Evolutionary conservation across 2,113 vertebrate species (phyloP).

Genomic region (Tichodroma muraria): DNA sequence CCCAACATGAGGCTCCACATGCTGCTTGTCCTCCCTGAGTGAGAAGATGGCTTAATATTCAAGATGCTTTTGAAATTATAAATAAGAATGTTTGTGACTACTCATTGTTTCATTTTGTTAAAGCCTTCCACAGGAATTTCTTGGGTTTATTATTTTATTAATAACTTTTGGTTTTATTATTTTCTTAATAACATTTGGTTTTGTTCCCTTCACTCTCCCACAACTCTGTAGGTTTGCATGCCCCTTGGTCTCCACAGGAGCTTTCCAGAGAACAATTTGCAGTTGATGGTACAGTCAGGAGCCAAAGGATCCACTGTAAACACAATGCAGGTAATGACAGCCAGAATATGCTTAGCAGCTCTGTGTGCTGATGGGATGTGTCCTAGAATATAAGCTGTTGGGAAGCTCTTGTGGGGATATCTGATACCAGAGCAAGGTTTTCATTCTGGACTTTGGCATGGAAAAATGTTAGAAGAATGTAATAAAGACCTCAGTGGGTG

Average conservation of each 20-base stretch:
- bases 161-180: neutral
- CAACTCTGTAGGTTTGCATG: constrained; percentile 85
- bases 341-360: neutral
- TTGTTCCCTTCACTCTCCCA: neutral
- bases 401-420: neutral
- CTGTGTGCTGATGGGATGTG: neutral
- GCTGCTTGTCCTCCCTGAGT: neutral
- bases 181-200: neutral
- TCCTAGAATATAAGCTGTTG: neutral
- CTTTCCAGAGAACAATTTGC: constrained; percentile 96
- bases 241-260: constrained; percentile 87
- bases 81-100: neutral
- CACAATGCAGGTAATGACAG: constrained; percentile 86
- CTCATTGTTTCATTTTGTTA: neutral
- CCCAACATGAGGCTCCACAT: neutral
- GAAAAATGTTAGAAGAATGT: neutral
- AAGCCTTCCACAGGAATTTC: neutral
- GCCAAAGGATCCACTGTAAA: constrained; percentile 98
- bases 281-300: constrained; percentile 97
- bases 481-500: neutral
- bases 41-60: neutral
- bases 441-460: neutral
- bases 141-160: neutral
- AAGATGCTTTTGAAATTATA: neutral
- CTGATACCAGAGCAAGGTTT: neutral